Conservation (phyloP, 1,140 invertebrate species). For the Drosophila tsacasi region DNA sequence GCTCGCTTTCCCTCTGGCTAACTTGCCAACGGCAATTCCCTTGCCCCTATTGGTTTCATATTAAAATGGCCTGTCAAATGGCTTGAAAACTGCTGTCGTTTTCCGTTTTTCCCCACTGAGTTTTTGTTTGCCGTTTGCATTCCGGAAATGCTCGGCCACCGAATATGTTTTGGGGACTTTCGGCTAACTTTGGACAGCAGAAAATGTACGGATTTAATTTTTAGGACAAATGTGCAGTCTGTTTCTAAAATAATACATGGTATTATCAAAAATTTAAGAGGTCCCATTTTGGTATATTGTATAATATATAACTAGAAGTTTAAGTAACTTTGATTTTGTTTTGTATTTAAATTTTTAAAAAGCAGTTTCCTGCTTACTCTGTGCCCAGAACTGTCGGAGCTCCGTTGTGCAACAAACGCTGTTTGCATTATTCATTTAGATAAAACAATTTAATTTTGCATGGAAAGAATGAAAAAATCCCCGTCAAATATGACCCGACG, state of each 20-base stretch:
- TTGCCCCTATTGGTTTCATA: conserved; percentile 65
- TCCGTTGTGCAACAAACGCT: background rate
- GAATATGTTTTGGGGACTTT: conserved; percentile 17
- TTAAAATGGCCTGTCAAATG: conserved; percentile 79
- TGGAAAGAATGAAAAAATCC: background rate
- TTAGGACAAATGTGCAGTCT: background rate
- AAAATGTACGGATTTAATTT: conserved; percentile 18
- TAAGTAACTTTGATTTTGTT: background rate
- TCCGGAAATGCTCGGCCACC: conserved; percentile 23
- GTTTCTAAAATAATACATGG: background rate
- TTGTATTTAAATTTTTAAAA: background rate
- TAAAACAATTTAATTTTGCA: conserved; percentile 19
- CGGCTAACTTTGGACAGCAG: conserved; percentile 10
- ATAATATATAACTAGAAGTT: no score
- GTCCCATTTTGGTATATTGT: no score
- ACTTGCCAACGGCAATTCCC: background rate
- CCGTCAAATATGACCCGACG: background rate
- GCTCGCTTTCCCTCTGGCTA: conserved; percentile 1
- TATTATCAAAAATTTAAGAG: background rate
- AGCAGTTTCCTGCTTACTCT: background rate
- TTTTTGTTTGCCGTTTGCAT: conserved; percentile 37
- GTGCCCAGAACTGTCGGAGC: background rate
- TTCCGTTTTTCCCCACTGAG: conserved; percentile 47
- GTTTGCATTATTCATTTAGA: conserved; percentile 12
- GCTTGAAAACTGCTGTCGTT: conserved; percentile 73